Conservation (phyloP, 2,888 invertebrate species). For the Falcaria lacertinaria region DNA sequence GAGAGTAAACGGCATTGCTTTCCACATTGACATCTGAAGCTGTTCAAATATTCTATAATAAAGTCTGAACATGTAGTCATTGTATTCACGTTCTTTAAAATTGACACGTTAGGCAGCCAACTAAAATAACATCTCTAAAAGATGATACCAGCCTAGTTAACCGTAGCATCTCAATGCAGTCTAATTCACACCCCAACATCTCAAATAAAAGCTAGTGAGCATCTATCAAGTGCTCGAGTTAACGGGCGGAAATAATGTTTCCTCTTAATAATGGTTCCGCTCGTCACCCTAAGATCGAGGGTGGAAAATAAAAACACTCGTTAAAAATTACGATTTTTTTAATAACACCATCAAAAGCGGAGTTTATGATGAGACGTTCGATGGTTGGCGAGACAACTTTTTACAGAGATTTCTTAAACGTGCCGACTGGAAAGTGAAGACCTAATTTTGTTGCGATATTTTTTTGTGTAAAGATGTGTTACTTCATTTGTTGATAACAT, state of each 20-base stretch:
- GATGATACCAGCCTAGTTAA: not conserved
- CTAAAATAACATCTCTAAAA: not conserved
- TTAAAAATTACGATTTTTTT: slow-evolving; percentile 52
- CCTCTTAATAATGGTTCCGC: slow-evolving; percentile 71
- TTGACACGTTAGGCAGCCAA: too few relatives aligned
- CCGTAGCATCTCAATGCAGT: slow-evolving; percentile 6
- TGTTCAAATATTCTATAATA: too few relatives aligned
- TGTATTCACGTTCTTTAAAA: too few relatives aligned
- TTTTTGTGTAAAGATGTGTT: too few relatives aligned
- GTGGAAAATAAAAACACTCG: slow-evolving; percentile 50
- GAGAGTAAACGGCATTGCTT: too few relatives aligned
- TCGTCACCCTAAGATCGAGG: slow-evolving; percentile 37
- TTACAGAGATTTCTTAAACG: not conserved
- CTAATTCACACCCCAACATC: slow-evolving; percentile 36
- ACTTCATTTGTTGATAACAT: too few relatives aligned
- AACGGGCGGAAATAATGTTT: slow-evolving; percentile 76
- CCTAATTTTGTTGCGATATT: not conserved
- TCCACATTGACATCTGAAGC: too few relatives aligned
- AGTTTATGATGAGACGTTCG: not conserved
- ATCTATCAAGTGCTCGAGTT: slow-evolving; percentile 72
- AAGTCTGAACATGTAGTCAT: too few relatives aligned
- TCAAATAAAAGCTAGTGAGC: slow-evolving; percentile 57
- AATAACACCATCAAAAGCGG: slow-evolving; percentile 16
- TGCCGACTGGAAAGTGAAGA: not conserved
- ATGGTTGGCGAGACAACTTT: not conserved